Conservation (phyloP, 2,797 vertebrate species). For the Anniella stebbinsi region DNA sequence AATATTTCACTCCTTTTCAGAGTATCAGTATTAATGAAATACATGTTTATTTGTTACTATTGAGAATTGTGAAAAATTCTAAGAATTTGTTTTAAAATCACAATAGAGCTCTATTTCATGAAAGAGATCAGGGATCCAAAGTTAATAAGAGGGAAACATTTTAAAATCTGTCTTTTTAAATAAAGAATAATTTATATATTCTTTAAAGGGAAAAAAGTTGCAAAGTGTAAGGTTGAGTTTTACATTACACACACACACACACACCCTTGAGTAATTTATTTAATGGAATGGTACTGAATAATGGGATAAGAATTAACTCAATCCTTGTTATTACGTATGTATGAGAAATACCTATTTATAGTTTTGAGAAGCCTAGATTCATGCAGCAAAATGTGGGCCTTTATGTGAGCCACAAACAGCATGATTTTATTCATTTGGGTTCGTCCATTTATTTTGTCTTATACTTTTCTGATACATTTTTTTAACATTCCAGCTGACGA, state of each 20-base stretch:
- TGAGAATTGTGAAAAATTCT: constrained; percentile 24
- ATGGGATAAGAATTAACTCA: rapidly evolving
- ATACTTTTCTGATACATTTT: constrained; percentile 64
- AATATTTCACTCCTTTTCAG: constrained; percentile 55
- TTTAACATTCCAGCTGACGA: constrained; percentile 81
- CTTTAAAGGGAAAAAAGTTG: not conserved
- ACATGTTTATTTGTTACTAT: constrained; percentile 5
- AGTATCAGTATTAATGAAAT: constrained; percentile 32
- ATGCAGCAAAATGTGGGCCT: constrained; percentile 8
- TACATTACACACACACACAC: not conserved
- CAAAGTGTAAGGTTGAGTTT: not conserved
- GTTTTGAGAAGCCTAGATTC: not conserved
- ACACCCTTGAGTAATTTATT: not conserved
- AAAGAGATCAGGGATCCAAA: not conserved
- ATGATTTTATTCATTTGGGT: not conserved
- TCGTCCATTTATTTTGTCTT: constrained; percentile 56
- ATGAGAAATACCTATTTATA: not conserved
- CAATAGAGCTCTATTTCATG: constrained; percentile 36
- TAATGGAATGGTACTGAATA: not conserved
- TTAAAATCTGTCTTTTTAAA: not conserved
- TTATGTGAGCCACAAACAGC: not conserved
- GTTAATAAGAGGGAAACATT: not conserved
- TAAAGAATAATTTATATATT: not conserved
- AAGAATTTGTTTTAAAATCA: constrained; percentile 39
- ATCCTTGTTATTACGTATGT: constrained; percentile 4